Evolutionary conservation across 2,888 invertebrate genomes (phyloP).

Genomic region (Eutolmus rufibarbis): DNA sequence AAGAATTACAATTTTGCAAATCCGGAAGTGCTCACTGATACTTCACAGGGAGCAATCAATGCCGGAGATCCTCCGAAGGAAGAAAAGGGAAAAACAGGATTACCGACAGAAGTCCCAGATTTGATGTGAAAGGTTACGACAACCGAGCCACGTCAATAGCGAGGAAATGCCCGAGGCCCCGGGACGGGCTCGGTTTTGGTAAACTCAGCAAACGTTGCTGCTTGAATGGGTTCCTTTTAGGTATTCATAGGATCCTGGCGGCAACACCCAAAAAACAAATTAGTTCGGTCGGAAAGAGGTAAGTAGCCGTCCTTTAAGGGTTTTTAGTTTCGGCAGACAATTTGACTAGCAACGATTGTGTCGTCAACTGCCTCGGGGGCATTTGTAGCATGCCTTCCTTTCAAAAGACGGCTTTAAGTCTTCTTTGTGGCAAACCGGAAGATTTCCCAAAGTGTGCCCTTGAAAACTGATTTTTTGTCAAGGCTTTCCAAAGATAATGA

Average conservation of each 20-base stretch:
- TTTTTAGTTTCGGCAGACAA: not conserved
- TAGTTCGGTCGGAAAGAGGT: not conserved
- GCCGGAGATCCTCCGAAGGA: not conserved
- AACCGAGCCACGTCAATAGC: not conserved
- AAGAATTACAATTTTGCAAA: not conserved
- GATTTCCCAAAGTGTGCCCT: not conserved
- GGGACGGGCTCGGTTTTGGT: not conserved
- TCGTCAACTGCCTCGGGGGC: not conserved
- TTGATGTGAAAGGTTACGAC: constrained; percentile 16
- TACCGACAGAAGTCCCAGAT: not conserved
- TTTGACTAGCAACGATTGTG: constrained; percentile 6
- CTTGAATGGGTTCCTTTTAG: not conserved
- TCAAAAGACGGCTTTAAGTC: not conserved
- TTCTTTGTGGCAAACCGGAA: not conserved
- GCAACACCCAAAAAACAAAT: constrained; percentile 33
- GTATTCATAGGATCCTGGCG: constrained; percentile 5
- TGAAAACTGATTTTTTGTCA: not conserved
- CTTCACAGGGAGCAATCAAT: not conserved
- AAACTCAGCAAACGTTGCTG: not conserved
- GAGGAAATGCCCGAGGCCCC: not conserved
- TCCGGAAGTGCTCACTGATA: constrained; percentile 11
- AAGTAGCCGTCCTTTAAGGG: not conserved
- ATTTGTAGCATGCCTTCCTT: not conserved
- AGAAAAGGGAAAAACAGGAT: constrained; percentile 13
- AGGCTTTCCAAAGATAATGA: not conserved